Percentiles rank a stretch among this genome's conserved stretches.
phyloP scores from a whole-genome alignment of 2,113 vertebrate species.

The Cyphomyrus plagiostoma region DNA sequence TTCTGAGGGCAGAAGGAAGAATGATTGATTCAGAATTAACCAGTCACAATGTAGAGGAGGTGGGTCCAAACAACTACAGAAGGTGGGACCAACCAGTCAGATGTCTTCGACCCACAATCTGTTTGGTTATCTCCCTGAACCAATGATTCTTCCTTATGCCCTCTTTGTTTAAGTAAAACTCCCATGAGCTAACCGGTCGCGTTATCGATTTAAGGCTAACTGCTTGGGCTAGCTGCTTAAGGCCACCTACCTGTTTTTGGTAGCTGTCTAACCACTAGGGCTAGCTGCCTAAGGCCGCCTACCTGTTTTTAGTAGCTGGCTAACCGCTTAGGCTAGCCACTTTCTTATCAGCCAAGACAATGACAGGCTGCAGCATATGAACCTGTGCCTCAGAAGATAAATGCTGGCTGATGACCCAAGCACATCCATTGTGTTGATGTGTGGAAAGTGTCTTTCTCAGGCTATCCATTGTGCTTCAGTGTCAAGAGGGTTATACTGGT shows the following conservation, averaged over 20 bases:
- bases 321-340: neutral
- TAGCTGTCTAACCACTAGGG: neutral
- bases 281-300: neutral
- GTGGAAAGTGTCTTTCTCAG: neutral
- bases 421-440: neutral
- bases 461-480: neutral
- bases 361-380: conserved; percentile 26
- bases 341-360: conserved; percentile 4
- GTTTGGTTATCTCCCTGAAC: too few relatives aligned
- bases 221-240: neutral
- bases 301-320: neutral
- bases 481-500: neutral
- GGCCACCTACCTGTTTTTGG: neutral
- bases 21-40: too few relatives aligned
- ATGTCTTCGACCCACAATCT: too few relatives aligned
- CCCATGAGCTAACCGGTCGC: neutral
- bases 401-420: neutral
- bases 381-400: neutral
- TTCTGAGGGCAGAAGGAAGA: too few relatives aligned
- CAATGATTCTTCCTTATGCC: too few relatives aligned
- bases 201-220: neutral
- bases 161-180: too few relatives aligned
- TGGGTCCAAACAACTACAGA: too few relatives aligned
- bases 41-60: too few relatives aligned
- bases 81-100: too few relatives aligned